Evolutionary conservation across 2,888 invertebrate species (phyloP).

Genomic region (Punctoribates punctum): DNA sequence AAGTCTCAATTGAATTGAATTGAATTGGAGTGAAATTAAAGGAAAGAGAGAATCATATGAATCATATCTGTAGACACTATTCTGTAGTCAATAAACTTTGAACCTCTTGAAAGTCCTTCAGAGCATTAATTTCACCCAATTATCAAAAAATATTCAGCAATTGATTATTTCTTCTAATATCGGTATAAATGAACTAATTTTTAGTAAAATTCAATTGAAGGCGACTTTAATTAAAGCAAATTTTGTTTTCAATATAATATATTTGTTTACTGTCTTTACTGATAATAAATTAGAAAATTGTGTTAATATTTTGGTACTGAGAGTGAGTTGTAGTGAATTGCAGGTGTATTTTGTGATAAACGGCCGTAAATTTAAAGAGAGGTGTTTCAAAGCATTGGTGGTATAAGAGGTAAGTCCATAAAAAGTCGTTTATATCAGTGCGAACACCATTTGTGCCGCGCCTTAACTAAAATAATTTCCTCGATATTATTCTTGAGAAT

Average conservation of each 20-base stretch:
- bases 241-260: neutral
- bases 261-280: neutral
- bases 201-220: too few species aligned
- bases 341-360: neutral
- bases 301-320: neutral
- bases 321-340: neutral
- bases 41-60: too few species aligned
- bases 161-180: too few species aligned
- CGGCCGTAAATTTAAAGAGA: neutral
- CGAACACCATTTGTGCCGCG: neutral
- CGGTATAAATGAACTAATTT: too few species aligned
- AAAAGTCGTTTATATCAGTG: neutral
- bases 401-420: neutral
- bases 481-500: neutral
- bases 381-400: neutral
- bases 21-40: too few species aligned
- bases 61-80: too few species aligned
- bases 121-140: too few species aligned
- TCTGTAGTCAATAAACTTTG: too few species aligned
- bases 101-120: too few species aligned
- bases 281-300: neutral
- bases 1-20: too few species aligned
- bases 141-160: too few species aligned
- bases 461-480: slow-evolving; percentile 2
- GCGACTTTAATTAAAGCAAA: too few species aligned